Evolutionary conservation across 2,888 invertebrate species (phyloP).

Genomic region (Drosophila prostipennis): DNA sequence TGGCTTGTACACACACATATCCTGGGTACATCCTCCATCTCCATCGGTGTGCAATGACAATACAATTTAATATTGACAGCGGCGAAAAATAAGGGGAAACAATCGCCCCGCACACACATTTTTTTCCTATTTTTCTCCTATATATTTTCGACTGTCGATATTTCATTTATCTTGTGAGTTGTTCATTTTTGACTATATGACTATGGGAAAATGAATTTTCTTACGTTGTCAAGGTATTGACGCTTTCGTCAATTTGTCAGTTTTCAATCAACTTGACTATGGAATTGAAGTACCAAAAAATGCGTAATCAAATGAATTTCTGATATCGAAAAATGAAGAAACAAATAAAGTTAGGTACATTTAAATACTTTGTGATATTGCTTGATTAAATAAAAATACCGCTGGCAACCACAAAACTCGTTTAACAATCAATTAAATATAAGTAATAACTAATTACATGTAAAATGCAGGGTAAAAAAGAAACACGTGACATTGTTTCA

Average conservation of each 20-base stretch:
- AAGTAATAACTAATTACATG: conserved; percentile 3
- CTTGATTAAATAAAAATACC: background rate
- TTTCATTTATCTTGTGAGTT: conserved; percentile 63
- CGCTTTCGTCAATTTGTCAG: conserved; percentile 37
- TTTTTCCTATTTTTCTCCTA: conserved; percentile 22
- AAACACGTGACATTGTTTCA: background rate
- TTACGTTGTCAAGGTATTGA: conserved; percentile 37
- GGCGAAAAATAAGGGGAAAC: conserved; percentile 24
- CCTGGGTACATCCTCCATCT: conserved; percentile 14
- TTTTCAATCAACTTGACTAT: conserved; percentile 28
- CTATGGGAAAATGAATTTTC: conserved; percentile 29
- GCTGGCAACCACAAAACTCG: background rate
- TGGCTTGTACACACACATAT: conserved; percentile 3
- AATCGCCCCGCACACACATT: conserved; percentile 37
- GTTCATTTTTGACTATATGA: conserved; percentile 44
- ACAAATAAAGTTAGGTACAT: background rate
- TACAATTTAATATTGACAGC: conserved; percentile 62
- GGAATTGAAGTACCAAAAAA: conserved; percentile 2
- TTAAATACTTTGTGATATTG: background rate
- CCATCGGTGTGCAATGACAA: conserved; percentile 58
- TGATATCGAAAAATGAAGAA: background rate
- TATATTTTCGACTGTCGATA: conserved; percentile 27
- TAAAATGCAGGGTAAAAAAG: background rate
- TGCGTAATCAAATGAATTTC: conserved; percentile 12
- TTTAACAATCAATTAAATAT: background rate